These are phyloP conservation scores for Seira sanloemensis DNA, from an alignment of 2,888 invertebrate genomes.

Conservation along the genomic window DNA sequence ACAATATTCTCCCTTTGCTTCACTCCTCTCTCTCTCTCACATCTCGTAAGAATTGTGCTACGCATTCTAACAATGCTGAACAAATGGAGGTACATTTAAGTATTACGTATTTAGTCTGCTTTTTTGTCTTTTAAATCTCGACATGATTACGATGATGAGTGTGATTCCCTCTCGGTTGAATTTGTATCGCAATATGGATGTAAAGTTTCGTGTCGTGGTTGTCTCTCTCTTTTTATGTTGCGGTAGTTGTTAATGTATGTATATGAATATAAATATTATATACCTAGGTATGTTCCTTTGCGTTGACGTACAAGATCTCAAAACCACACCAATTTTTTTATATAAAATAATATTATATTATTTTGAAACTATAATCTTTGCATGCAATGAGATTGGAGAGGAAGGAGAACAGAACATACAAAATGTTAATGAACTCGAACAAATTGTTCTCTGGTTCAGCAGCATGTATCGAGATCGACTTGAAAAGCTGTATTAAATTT, in stretches of 20 bases:
- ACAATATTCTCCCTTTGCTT: slow-evolving; percentile 6
- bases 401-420: not conserved
- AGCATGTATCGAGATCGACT: no score
- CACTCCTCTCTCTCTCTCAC: not conserved
- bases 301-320: not conserved
- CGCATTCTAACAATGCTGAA: not conserved
- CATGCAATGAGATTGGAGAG: not conserved
- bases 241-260: slow-evolving; percentile 4
- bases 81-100: not conserved
- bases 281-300: no score
- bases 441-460: not conserved
- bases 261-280: no score
- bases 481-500: not conserved
- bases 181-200: not conserved
- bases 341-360: not conserved
- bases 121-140: not conserved
- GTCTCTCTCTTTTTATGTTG: not conserved
- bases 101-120: not conserved
- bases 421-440: slow-evolving; percentile 18
- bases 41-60: not conserved
- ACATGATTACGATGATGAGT: not conserved
- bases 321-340: slow-evolving; percentile 6
- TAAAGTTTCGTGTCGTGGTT: not conserved
- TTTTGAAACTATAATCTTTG: not conserved
- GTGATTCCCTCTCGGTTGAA: not conserved